Evolutionary conservation across 2,797 vertebrate species (phyloP).

Genomic region (Triplophysa yarkandensis): DNA sequence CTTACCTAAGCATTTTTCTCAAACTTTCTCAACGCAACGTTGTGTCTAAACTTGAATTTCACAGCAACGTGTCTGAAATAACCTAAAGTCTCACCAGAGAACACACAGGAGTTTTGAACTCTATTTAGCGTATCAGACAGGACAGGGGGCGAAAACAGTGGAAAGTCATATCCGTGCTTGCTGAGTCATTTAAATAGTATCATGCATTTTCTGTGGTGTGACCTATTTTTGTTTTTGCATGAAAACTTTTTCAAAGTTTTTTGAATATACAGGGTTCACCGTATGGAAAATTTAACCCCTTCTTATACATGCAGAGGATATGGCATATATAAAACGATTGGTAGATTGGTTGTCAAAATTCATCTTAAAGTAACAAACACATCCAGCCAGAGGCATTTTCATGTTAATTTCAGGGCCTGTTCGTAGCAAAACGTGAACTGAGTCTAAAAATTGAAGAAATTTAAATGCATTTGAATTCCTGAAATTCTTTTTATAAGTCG

Average conservation of each 20-base stretch:
- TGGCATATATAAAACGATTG: not conserved
- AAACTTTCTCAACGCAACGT: conserved; percentile 54
- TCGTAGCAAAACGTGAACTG: conserved; percentile 14
- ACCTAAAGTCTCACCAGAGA: conserved; percentile 31
- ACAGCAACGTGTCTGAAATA: conserved; percentile 23
- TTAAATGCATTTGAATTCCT: not conserved
- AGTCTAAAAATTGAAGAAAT: not conserved
- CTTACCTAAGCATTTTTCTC: conserved; percentile 56
- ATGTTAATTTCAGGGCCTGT: not conserved
- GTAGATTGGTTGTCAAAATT: not conserved
- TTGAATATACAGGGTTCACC: not conserved
- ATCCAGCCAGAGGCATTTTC: conserved; percentile 6
- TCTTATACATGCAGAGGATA: not conserved
- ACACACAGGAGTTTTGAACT: conserved; percentile 15
- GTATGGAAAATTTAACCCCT: not conserved
- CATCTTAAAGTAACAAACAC: conserved; percentile 1
- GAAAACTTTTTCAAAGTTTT: not conserved
- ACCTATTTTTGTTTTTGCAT: conserved; percentile 35
- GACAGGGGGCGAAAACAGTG: conserved; percentile 24
- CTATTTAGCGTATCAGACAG: conserved; percentile 30
- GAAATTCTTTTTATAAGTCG: not conserved
- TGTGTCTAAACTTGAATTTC: conserved; percentile 29
- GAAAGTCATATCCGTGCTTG: conserved; percentile 42
- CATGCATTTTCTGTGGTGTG: conserved; percentile 37
- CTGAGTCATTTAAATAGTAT: conserved; percentile 38